Evolutionary conservation across 2,113 vertebrate species (phyloP).

Genomic region (Odobenus rosmarus): DNA sequence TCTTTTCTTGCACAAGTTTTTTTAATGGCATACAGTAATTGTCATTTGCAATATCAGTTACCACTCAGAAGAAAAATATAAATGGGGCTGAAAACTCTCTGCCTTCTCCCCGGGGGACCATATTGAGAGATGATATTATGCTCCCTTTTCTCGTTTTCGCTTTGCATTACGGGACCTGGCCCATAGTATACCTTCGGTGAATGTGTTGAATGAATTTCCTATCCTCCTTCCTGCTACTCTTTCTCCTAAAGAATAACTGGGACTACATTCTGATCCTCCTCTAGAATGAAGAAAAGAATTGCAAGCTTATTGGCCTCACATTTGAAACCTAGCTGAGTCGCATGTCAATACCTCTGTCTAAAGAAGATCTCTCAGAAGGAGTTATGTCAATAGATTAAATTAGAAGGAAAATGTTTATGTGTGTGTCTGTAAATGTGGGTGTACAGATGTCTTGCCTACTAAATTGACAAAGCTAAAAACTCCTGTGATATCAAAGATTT

Average conservation of each 20-base stretch:
- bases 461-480: neutral
- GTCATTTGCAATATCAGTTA: neutral
- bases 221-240: neutral
- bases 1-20: neutral
- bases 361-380: neutral
- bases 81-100: neutral
- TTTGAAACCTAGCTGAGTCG: neutral
- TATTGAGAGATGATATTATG: neutral
- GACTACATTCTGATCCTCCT: neutral
- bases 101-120: neutral
- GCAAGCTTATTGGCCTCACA: neutral
- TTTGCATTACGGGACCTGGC: neutral
- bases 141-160: neutral
- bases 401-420: neutral
- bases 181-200: neutral
- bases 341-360: neutral
- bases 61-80: neutral
- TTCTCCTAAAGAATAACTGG: neutral
- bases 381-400: neutral
- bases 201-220: neutral
- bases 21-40: neutral
- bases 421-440: neutral
- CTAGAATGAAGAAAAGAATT: neutral
- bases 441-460: neutral
- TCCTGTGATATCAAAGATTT: neutral